phyloP scores from a whole-genome alignment of 2,113 vertebrate species.

The Benthochromis sp. region DNA sequence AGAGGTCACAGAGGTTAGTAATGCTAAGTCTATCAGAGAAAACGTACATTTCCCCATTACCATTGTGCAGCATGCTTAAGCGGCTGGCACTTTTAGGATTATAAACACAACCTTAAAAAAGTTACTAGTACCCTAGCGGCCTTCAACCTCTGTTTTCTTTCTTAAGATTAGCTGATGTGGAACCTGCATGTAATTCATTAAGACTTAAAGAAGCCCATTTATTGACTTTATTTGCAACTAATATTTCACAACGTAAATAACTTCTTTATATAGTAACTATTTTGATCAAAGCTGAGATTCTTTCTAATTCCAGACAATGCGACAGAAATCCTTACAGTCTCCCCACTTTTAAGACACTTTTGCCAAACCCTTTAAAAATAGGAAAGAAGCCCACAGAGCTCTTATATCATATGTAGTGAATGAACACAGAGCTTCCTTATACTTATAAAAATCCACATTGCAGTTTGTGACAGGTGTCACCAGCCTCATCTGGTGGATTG shows the following conservation, averaged over 20 bases:
- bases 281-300: background rate
- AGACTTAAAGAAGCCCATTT: background rate
- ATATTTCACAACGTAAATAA: background rate
- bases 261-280: background rate
- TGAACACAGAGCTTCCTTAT: background rate
- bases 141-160: background rate
- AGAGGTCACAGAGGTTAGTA: background rate
- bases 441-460: background rate
- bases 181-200: background rate
- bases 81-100: background rate
- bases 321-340: background rate
- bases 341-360: background rate
- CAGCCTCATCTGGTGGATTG: background rate
- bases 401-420: background rate
- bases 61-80: background rate
- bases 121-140: background rate
- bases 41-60: background rate
- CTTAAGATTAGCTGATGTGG: background rate
- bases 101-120: rapidly evolving
- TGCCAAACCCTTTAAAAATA: background rate
- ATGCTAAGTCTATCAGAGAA: background rate
- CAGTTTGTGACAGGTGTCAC: background rate
- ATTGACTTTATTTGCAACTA: background rate
- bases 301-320: background rate
- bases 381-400: background rate